Conservation (phyloP, 92 coral and sea anemone genomes). For the Bergia sp. region DNA sequence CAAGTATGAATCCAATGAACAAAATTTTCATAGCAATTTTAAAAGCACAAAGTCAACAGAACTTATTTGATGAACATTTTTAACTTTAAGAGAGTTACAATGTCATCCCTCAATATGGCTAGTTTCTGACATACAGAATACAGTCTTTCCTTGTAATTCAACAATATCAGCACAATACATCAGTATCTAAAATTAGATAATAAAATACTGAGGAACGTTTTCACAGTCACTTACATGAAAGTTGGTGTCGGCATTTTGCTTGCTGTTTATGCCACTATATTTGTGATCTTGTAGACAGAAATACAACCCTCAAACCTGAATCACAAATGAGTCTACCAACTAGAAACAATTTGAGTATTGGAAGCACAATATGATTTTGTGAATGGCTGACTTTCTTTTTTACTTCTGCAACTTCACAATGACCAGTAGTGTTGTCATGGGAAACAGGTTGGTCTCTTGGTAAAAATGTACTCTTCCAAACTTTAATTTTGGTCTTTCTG, state of each 20-base stretch:
- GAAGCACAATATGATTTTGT: constrained; percentile 30
- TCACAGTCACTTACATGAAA: constrained; percentile 37
- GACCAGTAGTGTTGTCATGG: constrained; percentile 81
- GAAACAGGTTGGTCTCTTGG: constrained; percentile 73
- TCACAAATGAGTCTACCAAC: not conserved
- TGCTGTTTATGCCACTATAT: constrained; percentile 2
- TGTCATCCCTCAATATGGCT: not conserved
- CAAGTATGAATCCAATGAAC: not conserved
- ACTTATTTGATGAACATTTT: not conserved
- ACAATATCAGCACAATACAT: not conserved
- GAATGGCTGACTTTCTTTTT: constrained; percentile 29
- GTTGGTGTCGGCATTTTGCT: constrained; percentile 46
- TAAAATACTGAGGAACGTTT: not conserved
- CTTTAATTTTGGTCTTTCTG: constrained; percentile 45
- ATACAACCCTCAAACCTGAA: constrained; percentile 13
- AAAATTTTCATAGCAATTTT: not conserved
- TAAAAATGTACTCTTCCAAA: constrained; percentile 71
- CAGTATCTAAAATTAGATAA: not conserved
- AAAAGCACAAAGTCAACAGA: not conserved
- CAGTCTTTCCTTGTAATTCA: not conserved
- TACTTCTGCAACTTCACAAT: constrained; percentile 73
- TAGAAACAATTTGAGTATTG: not conserved
- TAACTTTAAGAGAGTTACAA: not conserved
- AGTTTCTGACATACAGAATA: not conserved
- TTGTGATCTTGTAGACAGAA: constrained; percentile 1